A percentile compares a stretch with the other conserved stretches of the same genome.
Conservation (phyloP, 2,888 invertebrate species). For the Lepetodrilus schrolli region DNA sequence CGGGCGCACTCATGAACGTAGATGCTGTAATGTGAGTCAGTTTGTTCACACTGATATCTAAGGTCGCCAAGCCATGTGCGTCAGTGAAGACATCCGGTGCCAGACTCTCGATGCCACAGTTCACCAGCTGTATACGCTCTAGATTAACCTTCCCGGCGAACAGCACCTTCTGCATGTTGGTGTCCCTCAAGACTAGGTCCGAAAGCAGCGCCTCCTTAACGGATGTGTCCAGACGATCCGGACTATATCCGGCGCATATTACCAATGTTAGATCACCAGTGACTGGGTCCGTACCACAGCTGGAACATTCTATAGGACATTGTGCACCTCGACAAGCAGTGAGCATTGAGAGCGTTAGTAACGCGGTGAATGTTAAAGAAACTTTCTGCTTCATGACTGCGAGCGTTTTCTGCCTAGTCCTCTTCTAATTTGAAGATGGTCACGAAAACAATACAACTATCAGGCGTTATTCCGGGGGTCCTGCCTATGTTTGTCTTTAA, state of each 20-base stretch:
- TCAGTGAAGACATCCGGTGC: neutral
- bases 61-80: conserved; percentile 35
- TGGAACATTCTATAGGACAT: conserved; percentile 26
- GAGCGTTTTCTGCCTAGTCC: no score
- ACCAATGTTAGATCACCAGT: neutral
- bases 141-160: neutral
- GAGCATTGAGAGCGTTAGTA: no score
- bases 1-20: conserved; percentile 41
- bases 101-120: neutral
- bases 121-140: neutral
- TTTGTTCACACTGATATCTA: conserved; percentile 45
- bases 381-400: no score
- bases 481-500: no score
- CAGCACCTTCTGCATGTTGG: neutral
- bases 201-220: neutral
- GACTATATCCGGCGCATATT: neutral
- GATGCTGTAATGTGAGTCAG: conserved; percentile 44
- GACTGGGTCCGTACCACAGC: neutral
- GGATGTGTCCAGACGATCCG: neutral
- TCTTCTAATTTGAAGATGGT: no score
- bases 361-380: no score
- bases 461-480: no score
- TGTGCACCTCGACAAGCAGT: neutral
- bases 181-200: neutral
- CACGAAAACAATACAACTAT: no score